These are phyloP conservation scores for Xyliphius kryptos DNA, from an alignment of 2,113 vertebrate species.

Conservation along the genomic window DNA sequence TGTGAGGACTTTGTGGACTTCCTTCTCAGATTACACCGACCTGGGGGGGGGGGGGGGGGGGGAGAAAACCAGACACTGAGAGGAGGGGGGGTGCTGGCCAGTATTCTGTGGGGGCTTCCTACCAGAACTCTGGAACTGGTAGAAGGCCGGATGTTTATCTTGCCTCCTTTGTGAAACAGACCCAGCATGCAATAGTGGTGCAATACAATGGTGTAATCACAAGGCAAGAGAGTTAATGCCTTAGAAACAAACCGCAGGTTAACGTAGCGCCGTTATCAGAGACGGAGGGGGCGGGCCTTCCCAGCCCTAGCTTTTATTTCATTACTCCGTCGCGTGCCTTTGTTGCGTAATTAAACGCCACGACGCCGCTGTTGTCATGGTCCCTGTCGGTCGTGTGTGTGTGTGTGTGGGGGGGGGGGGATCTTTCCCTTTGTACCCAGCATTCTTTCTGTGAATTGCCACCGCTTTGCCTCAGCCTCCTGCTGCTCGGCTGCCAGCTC, in stretches of 20 bases:
- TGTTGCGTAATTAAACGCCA: not conserved
- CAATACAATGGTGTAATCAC: constrained; percentile 32
- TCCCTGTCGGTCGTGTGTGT: not conserved
- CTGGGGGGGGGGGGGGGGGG: too few relatives aligned
- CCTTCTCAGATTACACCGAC: constrained; percentile 7
- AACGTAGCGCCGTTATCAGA: not conserved
- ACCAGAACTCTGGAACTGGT: too few relatives aligned
- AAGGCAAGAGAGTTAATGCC: constrained; percentile 24
- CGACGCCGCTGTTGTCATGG: not conserved
- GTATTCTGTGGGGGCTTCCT: not conserved
- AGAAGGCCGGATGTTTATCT: too few relatives aligned
- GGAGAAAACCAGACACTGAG: too few relatives aligned
- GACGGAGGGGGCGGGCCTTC: not conserved
- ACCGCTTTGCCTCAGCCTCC: not conserved
- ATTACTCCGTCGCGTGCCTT: too few relatives aligned
- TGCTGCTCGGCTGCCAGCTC: not conserved
- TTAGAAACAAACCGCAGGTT: constrained; percentile 16
- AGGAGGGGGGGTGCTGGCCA: not conserved
- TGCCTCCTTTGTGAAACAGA: not conserved
- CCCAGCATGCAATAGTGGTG: constrained; percentile 36
- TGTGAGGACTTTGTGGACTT: constrained; percentile 21
- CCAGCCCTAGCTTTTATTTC: not conserved
- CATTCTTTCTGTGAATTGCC: not conserved
- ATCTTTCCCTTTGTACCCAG: not conserved
- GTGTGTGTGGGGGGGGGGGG: too few relatives aligned